A percentile compares a stretch with the other conserved stretches of the same genome.
Conservation (phyloP, 2,113 vertebrate genomes). For the Isurus oxyrinchus region DNA sequence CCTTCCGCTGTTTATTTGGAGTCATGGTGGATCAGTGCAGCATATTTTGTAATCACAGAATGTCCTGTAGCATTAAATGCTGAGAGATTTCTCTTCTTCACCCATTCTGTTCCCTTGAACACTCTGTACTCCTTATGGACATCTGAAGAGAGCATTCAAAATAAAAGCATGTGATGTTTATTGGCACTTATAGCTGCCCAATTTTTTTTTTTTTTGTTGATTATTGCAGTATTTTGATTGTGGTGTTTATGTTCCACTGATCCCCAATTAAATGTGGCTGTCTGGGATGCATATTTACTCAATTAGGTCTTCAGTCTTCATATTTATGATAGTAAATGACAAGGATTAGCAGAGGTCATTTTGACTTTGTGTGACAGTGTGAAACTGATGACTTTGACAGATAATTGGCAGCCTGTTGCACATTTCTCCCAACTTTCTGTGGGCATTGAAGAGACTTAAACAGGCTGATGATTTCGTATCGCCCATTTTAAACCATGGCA, state of each 20-base stretch:
- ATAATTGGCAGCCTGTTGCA: neutral
- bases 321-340: neutral
- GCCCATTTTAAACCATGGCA: neutral
- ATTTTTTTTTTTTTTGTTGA: neutral
- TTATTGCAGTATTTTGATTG: neutral
- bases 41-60: neutral
- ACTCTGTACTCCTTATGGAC: neutral
- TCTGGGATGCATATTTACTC: neutral
- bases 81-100: neutral
- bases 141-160: neutral
- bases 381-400: neutral
- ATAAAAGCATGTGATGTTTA: neutral
- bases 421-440: neutral
- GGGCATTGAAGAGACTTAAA: neutral
- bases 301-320: neutral
- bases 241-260: neutral
- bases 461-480: neutral
- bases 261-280: neutral
- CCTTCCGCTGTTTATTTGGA: neutral
- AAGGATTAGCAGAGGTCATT: neutral
- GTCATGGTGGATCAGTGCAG: neutral
- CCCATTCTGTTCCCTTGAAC: neutral
- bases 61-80: neutral
- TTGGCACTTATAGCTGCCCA: neutral
- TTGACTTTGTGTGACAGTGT: neutral